Base-by-base conservation (phyloP, 2,888 invertebrate species). In the Anorthoa munda region DNA sequence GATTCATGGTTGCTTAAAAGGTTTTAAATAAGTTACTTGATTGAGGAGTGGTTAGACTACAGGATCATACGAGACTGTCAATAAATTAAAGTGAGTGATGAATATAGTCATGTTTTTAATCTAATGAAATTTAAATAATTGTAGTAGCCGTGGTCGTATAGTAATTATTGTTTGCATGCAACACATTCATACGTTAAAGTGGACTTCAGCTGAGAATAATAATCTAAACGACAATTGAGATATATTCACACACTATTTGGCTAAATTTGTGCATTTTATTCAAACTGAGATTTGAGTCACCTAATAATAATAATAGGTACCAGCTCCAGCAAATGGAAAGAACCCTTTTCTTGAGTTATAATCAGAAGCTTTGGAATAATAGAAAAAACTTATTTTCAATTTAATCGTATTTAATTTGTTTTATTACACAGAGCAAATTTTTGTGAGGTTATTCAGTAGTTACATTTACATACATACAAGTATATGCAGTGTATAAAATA, bases 121-220 rank as follows among this genome's bases (percentile, higher is more conserved):
- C 26, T 46, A 72, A 50, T 75, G 55, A 39, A 39, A 39, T 18
- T 63, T 53, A 66, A 75, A 75, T 46, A 21, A 53, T 26, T 48
- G 56, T 23, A 46, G 23, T 17, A 21, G 21, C 50, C 21, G 39
- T 48, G 39, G 39, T 9, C 39, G 39, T 45, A 71, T 9, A 63
- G 56, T 77, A 76, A 66, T 70, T 86, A 89, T 89, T 89, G 87
- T 87, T 89, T 87, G 4, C n/a, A 45, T 18, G 15, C n/a, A n/a
- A n/a, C 51, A n/a, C 9, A 51, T 51, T 11, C n/a, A n/a, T n/a
- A n/a, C 4, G 2, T 51, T 51, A 51, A 21, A n/a, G 51, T 21
- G n/a, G 4, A n/a, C 18, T 39, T 39, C 39, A 39, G 39, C 39
- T 39, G 9, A 39, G 39, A 39, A 39, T 9, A 39, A 39, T 39